Conservation (phyloP, 2,113 vertebrate species). For the Saccopteryx bilineata region DNA sequence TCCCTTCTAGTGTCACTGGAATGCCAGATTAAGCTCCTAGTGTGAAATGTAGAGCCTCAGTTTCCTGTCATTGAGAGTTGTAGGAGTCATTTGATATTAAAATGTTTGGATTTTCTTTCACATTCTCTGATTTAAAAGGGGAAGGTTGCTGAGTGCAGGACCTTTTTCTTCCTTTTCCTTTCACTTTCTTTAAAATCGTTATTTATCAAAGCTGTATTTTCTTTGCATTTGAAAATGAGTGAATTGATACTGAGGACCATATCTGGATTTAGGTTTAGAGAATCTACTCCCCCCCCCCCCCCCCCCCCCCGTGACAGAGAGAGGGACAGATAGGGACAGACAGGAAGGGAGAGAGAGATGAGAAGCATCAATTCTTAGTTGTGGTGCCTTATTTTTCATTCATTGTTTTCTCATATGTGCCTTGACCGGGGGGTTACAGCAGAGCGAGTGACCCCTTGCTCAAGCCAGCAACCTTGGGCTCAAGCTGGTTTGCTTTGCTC, state of each 20-base stretch:
- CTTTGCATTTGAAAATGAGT: slow-evolving; percentile 50
- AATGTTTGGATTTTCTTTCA: slow-evolving; percentile 29
- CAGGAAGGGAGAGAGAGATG: too few relatives aligned
- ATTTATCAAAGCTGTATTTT: slow-evolving; percentile 14
- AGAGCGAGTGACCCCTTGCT: too few relatives aligned
- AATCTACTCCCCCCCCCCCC: neutral
- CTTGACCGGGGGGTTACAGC: too few relatives aligned
- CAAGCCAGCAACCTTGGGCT: too few relatives aligned
- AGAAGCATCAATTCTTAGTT: too few relatives aligned
- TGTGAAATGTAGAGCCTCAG: neutral
- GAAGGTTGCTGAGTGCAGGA: neutral
- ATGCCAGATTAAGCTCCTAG: neutral
- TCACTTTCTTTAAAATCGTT: slow-evolving; percentile 58
- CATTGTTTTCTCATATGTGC: too few relatives aligned
- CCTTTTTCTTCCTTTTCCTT: neutral
- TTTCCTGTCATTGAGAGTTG: slow-evolving; percentile 20
- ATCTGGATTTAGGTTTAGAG: slow-evolving; percentile 18
- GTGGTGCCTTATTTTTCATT: too few relatives aligned
- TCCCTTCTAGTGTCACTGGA: neutral
- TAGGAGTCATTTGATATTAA: neutral
- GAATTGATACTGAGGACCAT: neutral
- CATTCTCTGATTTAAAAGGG: neutral
- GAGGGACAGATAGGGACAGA: too few relatives aligned
- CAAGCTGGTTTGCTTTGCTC: too few relatives aligned
- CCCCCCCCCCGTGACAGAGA: too few relatives aligned